Conservation (phyloP, 2,113 vertebrate genomes). For the Sorex araneus region DNA sequence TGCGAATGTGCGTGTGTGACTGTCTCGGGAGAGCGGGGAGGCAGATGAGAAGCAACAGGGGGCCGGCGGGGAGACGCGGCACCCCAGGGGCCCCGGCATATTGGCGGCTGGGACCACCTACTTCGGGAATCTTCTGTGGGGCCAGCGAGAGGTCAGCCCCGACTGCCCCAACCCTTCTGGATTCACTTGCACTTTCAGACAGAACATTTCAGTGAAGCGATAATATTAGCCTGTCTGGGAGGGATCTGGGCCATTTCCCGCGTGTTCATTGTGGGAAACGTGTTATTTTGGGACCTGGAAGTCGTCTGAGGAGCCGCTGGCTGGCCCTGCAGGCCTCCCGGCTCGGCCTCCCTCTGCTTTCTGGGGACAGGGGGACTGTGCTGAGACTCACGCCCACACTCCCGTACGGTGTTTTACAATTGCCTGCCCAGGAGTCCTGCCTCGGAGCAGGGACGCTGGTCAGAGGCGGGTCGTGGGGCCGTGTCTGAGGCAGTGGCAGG, state of each 20-base stretch:
- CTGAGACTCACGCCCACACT: no score
- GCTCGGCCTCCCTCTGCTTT: not conserved
- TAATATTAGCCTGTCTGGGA: not conserved
- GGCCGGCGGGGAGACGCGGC: no score
- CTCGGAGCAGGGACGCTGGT: no score
- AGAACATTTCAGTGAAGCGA: constrained; percentile 49
- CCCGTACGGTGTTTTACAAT: no score
- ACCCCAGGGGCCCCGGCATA: no score
- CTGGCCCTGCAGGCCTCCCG: not conserved
- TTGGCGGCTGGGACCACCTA: not conserved
- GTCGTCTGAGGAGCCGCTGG: not conserved
- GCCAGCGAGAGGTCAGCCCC: not conserved
- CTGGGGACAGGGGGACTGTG: not conserved
- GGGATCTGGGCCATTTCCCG: constrained; percentile 25
- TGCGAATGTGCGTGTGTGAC: no score
- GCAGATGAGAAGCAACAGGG: no score
- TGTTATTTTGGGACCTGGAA: not conserved
- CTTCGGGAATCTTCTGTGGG: not conserved
- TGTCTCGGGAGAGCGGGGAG: no score
- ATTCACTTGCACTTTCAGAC: constrained; percentile 61
- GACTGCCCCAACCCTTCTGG: not conserved
- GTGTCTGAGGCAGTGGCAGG: no score
- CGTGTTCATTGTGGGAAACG: not conserved
- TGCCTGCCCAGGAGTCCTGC: no score
- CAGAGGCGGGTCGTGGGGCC: no score